Percentiles rank a stretch among this genome's conserved stretches.
Conservation (phyloP, 2,888 invertebrate species). For the Drosophila dives region DNA sequence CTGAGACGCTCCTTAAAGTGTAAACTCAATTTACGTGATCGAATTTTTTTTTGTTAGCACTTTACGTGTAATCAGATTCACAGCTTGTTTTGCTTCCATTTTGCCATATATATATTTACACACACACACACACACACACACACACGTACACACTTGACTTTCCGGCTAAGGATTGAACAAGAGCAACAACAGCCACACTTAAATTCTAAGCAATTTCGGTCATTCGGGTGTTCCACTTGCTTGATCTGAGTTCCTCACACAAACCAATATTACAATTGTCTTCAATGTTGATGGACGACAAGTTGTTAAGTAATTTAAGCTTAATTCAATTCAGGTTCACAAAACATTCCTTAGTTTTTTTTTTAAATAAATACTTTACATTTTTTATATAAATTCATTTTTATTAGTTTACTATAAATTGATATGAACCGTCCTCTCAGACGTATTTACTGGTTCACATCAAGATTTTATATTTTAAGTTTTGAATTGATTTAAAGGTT, state of each 20-base stretch:
- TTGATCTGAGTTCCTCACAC: conserved; percentile 6
- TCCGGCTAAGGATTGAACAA: conserved; percentile 22
- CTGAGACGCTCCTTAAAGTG: conserved; percentile 52
- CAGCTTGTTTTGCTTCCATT: conserved; percentile 37
- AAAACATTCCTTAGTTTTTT: neutral
- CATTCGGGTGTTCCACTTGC: conserved; percentile 10
- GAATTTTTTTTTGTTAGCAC: conserved; percentile 54
- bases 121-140: neutral
- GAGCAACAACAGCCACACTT: conserved; percentile 14
- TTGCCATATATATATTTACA: neutral
- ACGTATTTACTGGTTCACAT: neutral
- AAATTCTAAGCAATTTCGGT: conserved; percentile 21
- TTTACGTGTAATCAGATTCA: conserved; percentile 62
- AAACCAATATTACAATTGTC: conserved; percentile 12
- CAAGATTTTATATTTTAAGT: neutral
- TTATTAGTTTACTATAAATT: neutral
- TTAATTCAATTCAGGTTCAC: neutral
- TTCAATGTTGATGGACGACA: conserved; percentile 4
- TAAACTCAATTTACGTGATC: conserved; percentile 79
- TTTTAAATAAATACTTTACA: neutral
- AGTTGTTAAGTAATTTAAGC: neutral
- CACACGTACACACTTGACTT: conserved; percentile 3
- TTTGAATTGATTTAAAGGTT: neutral
- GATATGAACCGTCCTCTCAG: neutral
- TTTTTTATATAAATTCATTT: neutral